Percentiles rank a stretch among this genome's conserved stretches.
Conservation (phyloP, 1,140 invertebrate genomes). For the Listronotus bonariensis region DNA sequence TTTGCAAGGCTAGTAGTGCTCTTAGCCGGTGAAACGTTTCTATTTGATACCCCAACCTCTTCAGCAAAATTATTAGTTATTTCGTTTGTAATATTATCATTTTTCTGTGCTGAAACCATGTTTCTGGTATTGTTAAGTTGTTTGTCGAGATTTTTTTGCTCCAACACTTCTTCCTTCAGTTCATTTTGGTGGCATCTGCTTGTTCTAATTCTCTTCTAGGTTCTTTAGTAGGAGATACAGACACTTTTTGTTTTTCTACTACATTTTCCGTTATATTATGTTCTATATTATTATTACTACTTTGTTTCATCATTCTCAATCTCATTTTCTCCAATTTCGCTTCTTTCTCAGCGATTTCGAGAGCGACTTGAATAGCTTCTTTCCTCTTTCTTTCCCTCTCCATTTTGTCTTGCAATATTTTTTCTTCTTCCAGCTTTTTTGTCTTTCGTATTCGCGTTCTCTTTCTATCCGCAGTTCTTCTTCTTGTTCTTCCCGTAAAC, state of each 20-base stretch:
- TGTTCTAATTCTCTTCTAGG: neutral
- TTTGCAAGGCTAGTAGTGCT: slow-evolving; percentile 12
- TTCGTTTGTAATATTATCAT: slow-evolving; percentile 37
- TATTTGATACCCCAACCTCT: neutral
- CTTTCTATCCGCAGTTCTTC: slow-evolving; percentile 70
- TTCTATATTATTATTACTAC: slow-evolving; percentile 40
- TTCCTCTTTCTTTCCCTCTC: slow-evolving; percentile 63
- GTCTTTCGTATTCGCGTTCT: slow-evolving; percentile 67
- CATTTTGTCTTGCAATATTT: slow-evolving; percentile 64
- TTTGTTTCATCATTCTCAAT: slow-evolving; percentile 50
- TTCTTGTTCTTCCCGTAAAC: slow-evolving; percentile 65
- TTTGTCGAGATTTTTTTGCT: slow-evolving; percentile 11
- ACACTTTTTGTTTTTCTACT: slow-evolving; percentile 33
- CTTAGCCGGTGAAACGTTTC: neutral
- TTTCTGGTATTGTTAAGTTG: slow-evolving; percentile 29
- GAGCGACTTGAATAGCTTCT: slow-evolving; percentile 63
- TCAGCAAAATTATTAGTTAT: slow-evolving; percentile 37
- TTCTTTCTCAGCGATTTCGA: slow-evolving; percentile 66
- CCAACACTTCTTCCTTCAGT: neutral
- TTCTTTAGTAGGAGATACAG: neutral
- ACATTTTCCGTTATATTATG: slow-evolving; percentile 35
- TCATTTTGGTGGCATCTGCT: slow-evolving; percentile 5
- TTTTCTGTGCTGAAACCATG: slow-evolving; percentile 10
- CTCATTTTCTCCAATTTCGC: slow-evolving; percentile 63
- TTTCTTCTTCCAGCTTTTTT: slow-evolving; percentile 64